Evolutionary conservation across 2,797 vertebrate species (phyloP).

Genomic region (Novumbra hubbsi): DNA sequence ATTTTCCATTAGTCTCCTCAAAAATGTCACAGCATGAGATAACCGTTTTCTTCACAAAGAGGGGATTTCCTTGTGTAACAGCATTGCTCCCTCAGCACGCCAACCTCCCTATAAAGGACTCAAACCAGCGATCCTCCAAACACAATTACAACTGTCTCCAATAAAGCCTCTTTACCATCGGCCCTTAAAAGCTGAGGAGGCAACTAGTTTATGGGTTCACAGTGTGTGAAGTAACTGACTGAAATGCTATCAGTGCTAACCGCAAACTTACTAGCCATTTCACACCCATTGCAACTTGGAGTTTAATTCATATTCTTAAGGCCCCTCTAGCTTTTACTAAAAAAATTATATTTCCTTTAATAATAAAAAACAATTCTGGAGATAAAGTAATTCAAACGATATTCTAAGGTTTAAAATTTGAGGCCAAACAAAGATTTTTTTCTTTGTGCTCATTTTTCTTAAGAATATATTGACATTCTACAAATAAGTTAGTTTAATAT

Average conservation of each 20-base stretch:
- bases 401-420: constrained; percentile 32
- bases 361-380: not conserved
- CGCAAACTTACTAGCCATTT: too few relatives aligned
- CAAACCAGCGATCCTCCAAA: too few relatives aligned
- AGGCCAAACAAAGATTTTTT: constrained; percentile 17
- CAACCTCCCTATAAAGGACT: too few relatives aligned
- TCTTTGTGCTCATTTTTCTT: not conserved
- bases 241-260: too few relatives aligned
- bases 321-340: not conserved
- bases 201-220: too few relatives aligned
- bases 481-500: constrained; percentile 35
- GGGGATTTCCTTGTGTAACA: too few relatives aligned
- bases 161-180: too few relatives aligned
- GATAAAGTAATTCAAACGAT: too few relatives aligned
- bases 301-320: not conserved
- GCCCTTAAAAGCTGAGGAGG: too few relatives aligned
- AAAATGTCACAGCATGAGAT: not conserved
- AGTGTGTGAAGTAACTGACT: too few relatives aligned
- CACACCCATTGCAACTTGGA: not conserved
- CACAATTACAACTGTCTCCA: too few relatives aligned
- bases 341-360: not conserved
- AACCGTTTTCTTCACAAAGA: not conserved
- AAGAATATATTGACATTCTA: constrained; percentile 36
- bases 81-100: too few relatives aligned
- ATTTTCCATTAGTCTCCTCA: not conserved